Evolutionary conservation across 2,113 vertebrate genomes (phyloP).

Genomic region (Campylomormyrus numenius): DNA sequence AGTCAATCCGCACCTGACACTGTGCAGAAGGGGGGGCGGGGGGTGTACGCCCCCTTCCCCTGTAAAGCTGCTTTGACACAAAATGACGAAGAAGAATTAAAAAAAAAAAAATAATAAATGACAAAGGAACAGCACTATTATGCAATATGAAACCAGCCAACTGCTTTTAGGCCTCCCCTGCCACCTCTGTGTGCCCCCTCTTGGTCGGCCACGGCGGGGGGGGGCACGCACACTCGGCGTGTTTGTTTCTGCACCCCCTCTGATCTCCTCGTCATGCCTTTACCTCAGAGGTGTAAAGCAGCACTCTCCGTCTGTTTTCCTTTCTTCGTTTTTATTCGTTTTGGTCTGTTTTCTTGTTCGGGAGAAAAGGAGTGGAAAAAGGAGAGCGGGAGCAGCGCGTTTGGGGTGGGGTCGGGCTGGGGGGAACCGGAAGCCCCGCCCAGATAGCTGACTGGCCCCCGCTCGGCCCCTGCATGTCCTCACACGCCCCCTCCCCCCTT

Average conservation of each 20-base stretch:
- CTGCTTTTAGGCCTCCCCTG: conserved; percentile 60
- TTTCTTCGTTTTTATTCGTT: conserved; percentile 32
- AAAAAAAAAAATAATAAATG: not conserved
- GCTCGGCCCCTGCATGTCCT: not conserved
- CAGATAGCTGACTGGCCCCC: not conserved
- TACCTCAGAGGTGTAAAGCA: conserved; percentile 67
- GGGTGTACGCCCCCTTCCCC: conserved; percentile 52
- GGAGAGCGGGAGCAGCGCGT: not conserved
- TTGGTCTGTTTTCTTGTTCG: conserved; percentile 16
- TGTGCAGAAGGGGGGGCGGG: conserved; percentile 65
- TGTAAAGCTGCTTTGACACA: conserved; percentile 57
- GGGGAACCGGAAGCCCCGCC: not conserved
- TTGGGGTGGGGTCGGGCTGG: not conserved
- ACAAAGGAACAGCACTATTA: conserved; percentile 85
- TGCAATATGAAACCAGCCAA: conserved; percentile 99
- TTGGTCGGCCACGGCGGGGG: conserved; percentile 22
- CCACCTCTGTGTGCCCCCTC: conserved; percentile 16
- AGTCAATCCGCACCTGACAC: conserved; percentile 71
- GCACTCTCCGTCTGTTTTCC: conserved; percentile 63
- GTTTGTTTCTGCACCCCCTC: conserved; percentile 29
- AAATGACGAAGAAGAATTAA: not conserved
- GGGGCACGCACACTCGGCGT: conserved; percentile 23
- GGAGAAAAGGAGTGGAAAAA: conserved; percentile 4
- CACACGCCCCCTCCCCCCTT: conserved; percentile 24
- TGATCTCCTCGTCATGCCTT: conserved; percentile 64